Evolutionary conservation across 1,140 invertebrate genomes (phyloP), one percentile per base, ranked within the genome.

Genomic region (Calephelis virginiensis): DNA sequence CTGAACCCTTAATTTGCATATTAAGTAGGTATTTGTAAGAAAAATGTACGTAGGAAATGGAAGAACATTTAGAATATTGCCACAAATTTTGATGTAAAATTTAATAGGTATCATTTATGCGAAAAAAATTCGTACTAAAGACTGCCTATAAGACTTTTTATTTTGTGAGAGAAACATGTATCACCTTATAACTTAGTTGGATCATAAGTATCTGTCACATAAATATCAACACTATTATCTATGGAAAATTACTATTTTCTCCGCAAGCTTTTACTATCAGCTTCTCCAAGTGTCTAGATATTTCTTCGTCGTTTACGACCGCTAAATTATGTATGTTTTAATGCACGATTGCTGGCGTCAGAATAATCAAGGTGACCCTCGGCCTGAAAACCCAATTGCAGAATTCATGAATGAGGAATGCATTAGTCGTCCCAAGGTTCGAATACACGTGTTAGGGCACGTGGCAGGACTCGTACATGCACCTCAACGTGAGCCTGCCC

Each of bases 361-460:
- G 66, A 49, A 62, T 49, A 43, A 62, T 50, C 38, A 40, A 28
- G 63, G 59, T 56, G 67, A 67, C 73, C 70, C 69, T 75, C 73
- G 81, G 61, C 77, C 79, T 83, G 74, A 75, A 80, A 83, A 82
- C 75, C 73, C 67, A 81, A 47, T 68, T 71, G 83, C 82, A 86
- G 84, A 83, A 64, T 84, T 86, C 76, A 82, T 61, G 63, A 77
- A 68, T 73, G 64, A 70, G 40, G 66, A 67, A 72, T 62, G 45
- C 59, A 73, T 69, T 65, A 69, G 63, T 59, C 63, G 67, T 63
- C 47, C 64, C 76, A 80, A 80, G 82, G 80, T 75, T 73, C 49
- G 14, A 45, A 17, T 45, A 76, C 81, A 85, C 81, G 81, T 80
- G 77, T 47, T 46, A 10, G 6, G 56, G 48, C 77, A 83, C 76